Evolutionary conservation across 1,140 invertebrate genomes (phyloP).

Genomic region (Pseudachorutes palmiensis): DNA sequence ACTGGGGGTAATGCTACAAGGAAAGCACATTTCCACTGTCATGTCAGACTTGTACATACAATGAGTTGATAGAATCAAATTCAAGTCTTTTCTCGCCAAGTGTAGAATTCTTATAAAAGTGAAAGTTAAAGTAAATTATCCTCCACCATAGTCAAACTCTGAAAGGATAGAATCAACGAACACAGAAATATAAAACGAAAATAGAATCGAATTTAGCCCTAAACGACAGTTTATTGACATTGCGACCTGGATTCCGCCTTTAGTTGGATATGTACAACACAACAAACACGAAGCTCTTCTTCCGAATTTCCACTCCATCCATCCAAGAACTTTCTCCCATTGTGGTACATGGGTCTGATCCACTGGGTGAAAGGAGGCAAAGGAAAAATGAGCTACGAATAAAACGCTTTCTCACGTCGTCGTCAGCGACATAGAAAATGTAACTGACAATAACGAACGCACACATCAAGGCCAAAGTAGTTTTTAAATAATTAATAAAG

Average conservation of each 20-base stretch:
- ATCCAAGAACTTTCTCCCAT: neutral
- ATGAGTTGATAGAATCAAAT: neutral
- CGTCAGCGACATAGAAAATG: neutral
- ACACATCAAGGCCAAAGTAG: too few relatives aligned
- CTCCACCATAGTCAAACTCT: too few relatives aligned
- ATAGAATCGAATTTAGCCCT: too few relatives aligned
- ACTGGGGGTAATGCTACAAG: neutral
- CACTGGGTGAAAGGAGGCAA: neutral
- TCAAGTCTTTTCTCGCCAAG: neutral
- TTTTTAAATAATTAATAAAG: neutral
- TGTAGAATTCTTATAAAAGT: too few relatives aligned
- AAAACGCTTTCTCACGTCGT: neutral
- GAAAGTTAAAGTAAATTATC: slow-evolving; percentile 1
- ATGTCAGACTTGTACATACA: neutral
- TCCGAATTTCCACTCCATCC: neutral
- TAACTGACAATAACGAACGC: too few relatives aligned
- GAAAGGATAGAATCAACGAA: too few relatives aligned
- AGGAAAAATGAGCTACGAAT: neutral
- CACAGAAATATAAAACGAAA: too few relatives aligned
- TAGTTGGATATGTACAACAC: too few relatives aligned
- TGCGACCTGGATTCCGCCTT: too few relatives aligned
- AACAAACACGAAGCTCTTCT: too few relatives aligned
- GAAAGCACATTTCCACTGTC: neutral
- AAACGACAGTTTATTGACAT: too few relatives aligned
- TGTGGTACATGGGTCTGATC: neutral